Evolutionary conservation across 2,888 invertebrate genomes (phyloP).

Genomic region (Mylabris sibirica): DNA sequence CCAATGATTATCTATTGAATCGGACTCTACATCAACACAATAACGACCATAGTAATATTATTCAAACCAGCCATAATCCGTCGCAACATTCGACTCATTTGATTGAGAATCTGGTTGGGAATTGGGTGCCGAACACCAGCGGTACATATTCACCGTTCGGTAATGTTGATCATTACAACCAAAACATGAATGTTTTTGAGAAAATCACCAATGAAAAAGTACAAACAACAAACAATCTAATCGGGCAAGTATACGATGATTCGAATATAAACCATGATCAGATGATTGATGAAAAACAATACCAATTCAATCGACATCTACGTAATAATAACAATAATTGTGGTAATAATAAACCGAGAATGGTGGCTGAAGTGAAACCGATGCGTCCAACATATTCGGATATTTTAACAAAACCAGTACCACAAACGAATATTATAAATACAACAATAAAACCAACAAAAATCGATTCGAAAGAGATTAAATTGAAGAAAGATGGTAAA

Average conservation of each 20-base stretch:
- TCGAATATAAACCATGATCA: slow-evolving; percentile 39
- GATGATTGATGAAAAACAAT: slow-evolving; percentile 52
- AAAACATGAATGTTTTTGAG: slow-evolving; percentile 55
- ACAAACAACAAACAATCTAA: slow-evolving; percentile 53
- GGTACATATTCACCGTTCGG: slow-evolving; percentile 81
- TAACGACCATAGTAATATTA: slow-evolving; percentile 22
- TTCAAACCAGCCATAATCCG: slow-evolving; percentile 37
- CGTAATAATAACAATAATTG: neutral
- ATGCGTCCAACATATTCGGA: slow-evolving; percentile 89
- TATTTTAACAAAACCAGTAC: slow-evolving; percentile 74
- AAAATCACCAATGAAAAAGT: slow-evolving; percentile 33
- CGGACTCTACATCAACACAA: slow-evolving; percentile 22
- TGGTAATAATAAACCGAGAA: slow-evolving; percentile 71
- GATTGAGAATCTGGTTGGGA: slow-evolving; percentile 75
- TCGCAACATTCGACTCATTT: slow-evolving; percentile 66
- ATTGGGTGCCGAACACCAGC: slow-evolving; percentile 75
- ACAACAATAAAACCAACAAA: slow-evolving; percentile 56
- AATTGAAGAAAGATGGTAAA: slow-evolving; percentile 58
- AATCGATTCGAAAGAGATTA: slow-evolving; percentile 57
- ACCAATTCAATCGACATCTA: slow-evolving; percentile 59
- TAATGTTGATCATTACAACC: slow-evolving; percentile 65
- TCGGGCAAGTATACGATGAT: slow-evolving; percentile 27
- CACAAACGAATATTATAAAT: slow-evolving; percentile 51
- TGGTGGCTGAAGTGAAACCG: slow-evolving; percentile 85
- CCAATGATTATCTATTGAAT: slow-evolving; percentile 31